These are phyloP conservation scores for Lasius platythorax DNA, from an alignment of 2,888 invertebrate species.

Conservation along the genomic window DNA sequence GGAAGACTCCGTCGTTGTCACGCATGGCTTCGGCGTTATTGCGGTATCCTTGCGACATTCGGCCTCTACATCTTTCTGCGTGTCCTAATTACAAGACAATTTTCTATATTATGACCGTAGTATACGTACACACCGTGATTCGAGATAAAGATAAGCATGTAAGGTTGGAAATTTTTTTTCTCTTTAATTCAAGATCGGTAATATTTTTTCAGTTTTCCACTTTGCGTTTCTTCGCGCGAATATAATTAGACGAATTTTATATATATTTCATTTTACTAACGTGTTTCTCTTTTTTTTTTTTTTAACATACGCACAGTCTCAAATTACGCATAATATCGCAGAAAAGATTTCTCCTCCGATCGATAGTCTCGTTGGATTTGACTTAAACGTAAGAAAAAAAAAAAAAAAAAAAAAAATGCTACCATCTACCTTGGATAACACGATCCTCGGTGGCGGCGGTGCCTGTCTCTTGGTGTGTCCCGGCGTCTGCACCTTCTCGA, in stretches of 20 bases:
- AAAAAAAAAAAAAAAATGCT: too few relatives aligned
- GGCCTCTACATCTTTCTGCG: slow-evolving; percentile 31
- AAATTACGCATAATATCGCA: slow-evolving; percentile 25
- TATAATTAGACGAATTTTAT: not conserved
- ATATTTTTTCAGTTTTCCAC: not conserved
- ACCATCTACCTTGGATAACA: slow-evolving; percentile 4
- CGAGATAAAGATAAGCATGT: not conserved
- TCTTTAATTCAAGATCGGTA: not conserved
- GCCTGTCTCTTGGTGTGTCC: slow-evolving; percentile 78
- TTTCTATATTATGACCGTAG: not conserved
- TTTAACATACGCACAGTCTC: not conserved
- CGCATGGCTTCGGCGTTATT: slow-evolving; percentile 11
- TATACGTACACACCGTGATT: not conserved
- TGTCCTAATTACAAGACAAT: slow-evolving; percentile 38
- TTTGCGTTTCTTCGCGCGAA: not conserved
- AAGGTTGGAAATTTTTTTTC: not conserved
- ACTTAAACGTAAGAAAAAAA: not conserved
- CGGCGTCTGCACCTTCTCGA: slow-evolving; percentile 79
- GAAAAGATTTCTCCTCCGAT: not conserved
- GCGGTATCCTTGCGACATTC: slow-evolving; percentile 35
- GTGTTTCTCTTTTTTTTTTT: not conserved
- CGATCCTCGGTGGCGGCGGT: slow-evolving; percentile 74
- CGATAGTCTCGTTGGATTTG: not conserved
- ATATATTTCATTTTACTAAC: not conserved
- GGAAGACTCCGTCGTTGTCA: slow-evolving; percentile 41